These are phyloP conservation scores for Entomyzon cyanotis DNA, from an alignment of 2,113 vertebrate species.

Conservation along the genomic window DNA sequence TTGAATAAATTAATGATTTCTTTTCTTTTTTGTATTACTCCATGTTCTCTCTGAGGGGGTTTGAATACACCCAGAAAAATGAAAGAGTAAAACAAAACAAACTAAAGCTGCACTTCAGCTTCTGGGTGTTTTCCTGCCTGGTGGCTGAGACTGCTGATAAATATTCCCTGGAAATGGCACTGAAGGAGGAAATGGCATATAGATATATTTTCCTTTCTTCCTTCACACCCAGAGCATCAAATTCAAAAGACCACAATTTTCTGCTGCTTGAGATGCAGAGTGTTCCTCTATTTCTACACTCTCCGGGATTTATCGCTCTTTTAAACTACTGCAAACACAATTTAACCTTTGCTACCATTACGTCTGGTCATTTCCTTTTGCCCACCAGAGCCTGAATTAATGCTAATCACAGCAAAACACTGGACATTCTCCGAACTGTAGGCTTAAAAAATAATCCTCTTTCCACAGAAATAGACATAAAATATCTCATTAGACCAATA, in stretches of 20 bases:
- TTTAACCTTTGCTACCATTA: conserved; percentile 24
- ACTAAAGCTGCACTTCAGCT: not conserved
- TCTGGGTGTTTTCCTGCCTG: not conserved
- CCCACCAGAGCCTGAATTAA: not conserved
- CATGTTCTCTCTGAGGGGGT: not conserved
- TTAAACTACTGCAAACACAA: conserved; percentile 19
- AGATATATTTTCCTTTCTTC: conserved; percentile 56
- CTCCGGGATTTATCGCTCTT: not conserved
- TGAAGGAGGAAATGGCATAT: not conserved
- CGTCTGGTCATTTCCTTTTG: not conserved
- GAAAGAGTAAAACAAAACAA: conserved; percentile 9
- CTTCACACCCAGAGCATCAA: not conserved
- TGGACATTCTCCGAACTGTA: not conserved
- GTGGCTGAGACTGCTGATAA: conserved; percentile 50
- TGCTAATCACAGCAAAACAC: conserved; percentile 1
- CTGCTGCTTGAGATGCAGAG: conserved; percentile 29
- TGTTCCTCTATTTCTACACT: not conserved
- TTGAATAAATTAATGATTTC: conserved; percentile 38
- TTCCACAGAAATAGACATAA: conserved; percentile 11
- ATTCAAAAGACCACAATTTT: conserved; percentile 37
- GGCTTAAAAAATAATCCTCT: conserved; percentile 24
- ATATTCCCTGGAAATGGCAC: conserved; percentile 9
- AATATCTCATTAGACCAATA: conserved; percentile 43
- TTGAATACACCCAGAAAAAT: not conserved
- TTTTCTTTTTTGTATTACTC: conserved; percentile 33